Percentiles rank a stretch among this genome's conserved stretches.
These are phyloP conservation scores for Manacus vitellinus DNA, from an alignment of 2,113 vertebrate genomes.

Conservation along the genomic window DNA sequence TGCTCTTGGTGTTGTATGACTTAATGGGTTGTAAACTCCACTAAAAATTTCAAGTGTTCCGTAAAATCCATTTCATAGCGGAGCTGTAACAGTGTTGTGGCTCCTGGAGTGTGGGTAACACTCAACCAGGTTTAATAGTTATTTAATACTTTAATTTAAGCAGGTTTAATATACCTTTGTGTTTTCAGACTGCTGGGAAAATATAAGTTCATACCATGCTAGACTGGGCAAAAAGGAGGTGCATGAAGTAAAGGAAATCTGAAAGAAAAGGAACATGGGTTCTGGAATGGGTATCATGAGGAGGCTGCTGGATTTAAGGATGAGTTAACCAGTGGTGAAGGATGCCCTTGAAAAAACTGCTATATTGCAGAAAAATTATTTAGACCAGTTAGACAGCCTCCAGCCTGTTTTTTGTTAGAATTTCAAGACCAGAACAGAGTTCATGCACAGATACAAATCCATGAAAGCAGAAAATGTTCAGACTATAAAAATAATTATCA, in stretches of 20 bases:
- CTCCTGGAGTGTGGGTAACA: not conserved
- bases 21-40: not conserved
- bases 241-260: not conserved
- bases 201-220: not conserved
- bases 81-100: not conserved
- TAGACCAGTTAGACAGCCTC: not conserved
- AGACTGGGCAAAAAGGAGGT: not conserved
- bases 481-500: not conserved
- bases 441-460: not conserved
- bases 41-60: not conserved
- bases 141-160: not conserved
- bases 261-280: not conserved
- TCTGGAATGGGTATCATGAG: not conserved
- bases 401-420: not conserved
- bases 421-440: not conserved
- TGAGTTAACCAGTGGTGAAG: not conserved
- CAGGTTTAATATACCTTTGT: not conserved
- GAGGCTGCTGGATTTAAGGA: not conserved
- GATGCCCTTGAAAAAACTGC: not conserved
- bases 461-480: not conserved
- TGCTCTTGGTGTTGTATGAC: not conserved
- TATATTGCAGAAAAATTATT: not conserved
- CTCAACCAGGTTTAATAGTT: rapidly evolving
- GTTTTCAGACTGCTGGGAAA: not conserved
- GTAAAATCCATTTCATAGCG: not conserved